Evolutionary conservation across 1,140 invertebrate genomes (phyloP).

Genomic region (Magallana ariakensis): DNA sequence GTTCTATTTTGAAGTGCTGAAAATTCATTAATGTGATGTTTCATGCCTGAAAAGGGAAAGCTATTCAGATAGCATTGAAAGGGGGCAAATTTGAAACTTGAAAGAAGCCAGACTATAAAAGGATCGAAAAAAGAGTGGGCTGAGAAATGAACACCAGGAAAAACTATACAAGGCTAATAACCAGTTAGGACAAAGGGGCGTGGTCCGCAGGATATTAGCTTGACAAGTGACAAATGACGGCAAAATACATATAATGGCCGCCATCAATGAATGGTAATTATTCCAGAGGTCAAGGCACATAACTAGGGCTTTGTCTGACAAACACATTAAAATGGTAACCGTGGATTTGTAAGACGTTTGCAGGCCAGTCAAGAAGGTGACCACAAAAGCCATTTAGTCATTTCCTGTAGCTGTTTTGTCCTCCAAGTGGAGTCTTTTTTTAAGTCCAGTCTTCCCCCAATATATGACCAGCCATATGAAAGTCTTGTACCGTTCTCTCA

Average conservation of each 20-base stretch:
- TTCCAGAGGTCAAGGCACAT: slow-evolving; percentile 33
- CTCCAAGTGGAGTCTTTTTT: neutral
- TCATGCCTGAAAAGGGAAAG: slow-evolving; percentile 24
- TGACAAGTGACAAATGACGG: slow-evolving; percentile 50
- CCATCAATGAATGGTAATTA: slow-evolving; percentile 33
- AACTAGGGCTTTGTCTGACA: slow-evolving; percentile 20
- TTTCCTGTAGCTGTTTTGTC: slow-evolving; percentile 36
- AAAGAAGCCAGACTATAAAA: slow-evolving; percentile 33
- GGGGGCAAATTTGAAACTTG: slow-evolving; percentile 30
- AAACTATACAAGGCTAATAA: slow-evolving; percentile 41
- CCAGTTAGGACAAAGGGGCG: slow-evolving; percentile 38
- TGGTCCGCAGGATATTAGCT: slow-evolving; percentile 27
- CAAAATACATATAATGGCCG: slow-evolving; percentile 31
- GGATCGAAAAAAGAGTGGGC: slow-evolving; percentile 13
- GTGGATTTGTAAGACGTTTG: slow-evolving; percentile 25
- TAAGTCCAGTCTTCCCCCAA: neutral
- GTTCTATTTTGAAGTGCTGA: slow-evolving; percentile 10
- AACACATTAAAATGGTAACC: slow-evolving; percentile 23
- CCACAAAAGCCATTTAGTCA: slow-evolving; percentile 36
- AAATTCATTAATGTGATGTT: slow-evolving; percentile 37
- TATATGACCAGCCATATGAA: neutral
- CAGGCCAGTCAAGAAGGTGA: slow-evolving; percentile 26
- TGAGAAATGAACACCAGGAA: slow-evolving; percentile 31
- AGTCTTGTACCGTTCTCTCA: slow-evolving; percentile 17
- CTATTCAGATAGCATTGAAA: neutral